Evolutionary conservation across 1,140 invertebrate species (phyloP).

Genomic region (Ceratitis capitata): DNA sequence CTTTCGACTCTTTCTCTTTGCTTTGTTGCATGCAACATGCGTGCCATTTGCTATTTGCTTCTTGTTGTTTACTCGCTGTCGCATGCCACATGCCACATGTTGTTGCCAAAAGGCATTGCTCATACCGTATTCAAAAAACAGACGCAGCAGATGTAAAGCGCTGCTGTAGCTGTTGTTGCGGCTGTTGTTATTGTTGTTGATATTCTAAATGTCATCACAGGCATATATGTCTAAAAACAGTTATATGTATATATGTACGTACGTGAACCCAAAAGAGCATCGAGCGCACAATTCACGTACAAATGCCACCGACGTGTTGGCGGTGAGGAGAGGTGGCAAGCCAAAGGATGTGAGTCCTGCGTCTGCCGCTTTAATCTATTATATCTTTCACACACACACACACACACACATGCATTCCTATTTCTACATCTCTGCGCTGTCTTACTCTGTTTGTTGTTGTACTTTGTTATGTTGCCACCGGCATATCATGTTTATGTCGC

Average conservation of each 20-base stretch:
- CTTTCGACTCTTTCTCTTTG: neutral
- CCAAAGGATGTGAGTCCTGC: neutral
- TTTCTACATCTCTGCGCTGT: neutral
- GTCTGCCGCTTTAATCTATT: neutral
- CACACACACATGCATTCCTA: neutral
- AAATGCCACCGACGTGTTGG: neutral
- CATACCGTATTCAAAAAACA: neutral
- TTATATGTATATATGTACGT: neutral
- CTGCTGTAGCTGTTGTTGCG: neutral
- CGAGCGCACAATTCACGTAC: neutral
- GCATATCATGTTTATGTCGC: neutral
- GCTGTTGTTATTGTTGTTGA: neutral
- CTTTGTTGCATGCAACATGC: conserved; percentile 6
- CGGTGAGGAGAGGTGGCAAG: neutral
- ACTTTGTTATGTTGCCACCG: neutral
- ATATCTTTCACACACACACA: neutral
- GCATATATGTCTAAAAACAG: neutral
- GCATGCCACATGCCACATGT: neutral
- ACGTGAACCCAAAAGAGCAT: neutral
- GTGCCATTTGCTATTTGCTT: neutral
- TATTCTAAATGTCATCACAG: neutral
- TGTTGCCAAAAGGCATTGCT: neutral
- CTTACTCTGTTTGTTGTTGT: neutral
- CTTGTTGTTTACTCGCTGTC: neutral
- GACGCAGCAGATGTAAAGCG: neutral